These are phyloP conservation scores for Standfussiana lucernea DNA, from an alignment of 2,888 invertebrate species.

Conservation along the genomic window DNA sequence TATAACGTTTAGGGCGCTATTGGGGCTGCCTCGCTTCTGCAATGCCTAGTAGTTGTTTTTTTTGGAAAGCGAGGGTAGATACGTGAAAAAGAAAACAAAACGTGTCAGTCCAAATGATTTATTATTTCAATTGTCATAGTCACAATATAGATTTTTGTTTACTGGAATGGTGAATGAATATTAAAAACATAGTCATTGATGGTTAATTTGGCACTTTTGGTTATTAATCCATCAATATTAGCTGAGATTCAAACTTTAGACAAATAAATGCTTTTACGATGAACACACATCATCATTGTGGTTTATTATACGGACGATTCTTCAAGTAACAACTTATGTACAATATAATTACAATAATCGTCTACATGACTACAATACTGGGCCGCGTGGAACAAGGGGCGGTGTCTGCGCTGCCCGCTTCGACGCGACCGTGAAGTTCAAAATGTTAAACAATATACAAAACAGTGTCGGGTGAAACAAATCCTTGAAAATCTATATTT, in stretches of 20 bases:
- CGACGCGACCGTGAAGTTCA: conserved; percentile 39
- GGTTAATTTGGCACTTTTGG: conserved; percentile 85
- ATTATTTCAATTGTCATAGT: conserved; percentile 80
- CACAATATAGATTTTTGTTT: conserved; percentile 79
- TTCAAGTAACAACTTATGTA: conserved; percentile 85
- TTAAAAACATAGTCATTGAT: conserved; percentile 75
- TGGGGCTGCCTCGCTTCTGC: too few species aligned
- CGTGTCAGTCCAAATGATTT: conserved; percentile 88
- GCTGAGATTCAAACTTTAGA: conserved; percentile 85
- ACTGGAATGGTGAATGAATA: conserved; percentile 86
- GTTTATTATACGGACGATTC: conserved; percentile 81
- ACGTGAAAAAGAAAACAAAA: conserved; percentile 60
- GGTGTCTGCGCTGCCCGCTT: not conserved
- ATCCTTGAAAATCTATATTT: conserved; percentile 53
- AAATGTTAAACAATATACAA: conserved; percentile 56
- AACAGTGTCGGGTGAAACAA: conserved; percentile 57
- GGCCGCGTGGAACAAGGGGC: conserved; percentile 9
- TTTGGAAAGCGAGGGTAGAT: too few species aligned
- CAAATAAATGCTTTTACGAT: conserved; percentile 85
- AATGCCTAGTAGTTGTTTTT: too few species aligned
- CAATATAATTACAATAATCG: conserved; percentile 86
- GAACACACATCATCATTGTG: conserved; percentile 69
- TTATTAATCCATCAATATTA: conserved; percentile 75
- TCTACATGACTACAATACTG: conserved; percentile 71
- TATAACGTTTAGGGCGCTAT: too few species aligned